Conservation (phyloP, 92 coral and sea anemone genomes). For the Epizoanthus ramosus region DNA sequence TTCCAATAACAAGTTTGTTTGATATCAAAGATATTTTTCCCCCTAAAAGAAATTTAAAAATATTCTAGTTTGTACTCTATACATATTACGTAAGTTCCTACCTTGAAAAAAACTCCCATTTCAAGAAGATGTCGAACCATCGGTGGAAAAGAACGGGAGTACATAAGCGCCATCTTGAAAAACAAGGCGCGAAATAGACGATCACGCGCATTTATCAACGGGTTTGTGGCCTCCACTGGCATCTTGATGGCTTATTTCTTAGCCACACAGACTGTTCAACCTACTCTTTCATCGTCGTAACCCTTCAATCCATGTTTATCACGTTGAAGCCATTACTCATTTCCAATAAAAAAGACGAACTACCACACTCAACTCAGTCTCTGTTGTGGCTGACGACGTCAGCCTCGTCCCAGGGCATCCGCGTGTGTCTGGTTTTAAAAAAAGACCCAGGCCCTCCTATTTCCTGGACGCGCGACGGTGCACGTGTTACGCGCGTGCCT, state of each 20-base stretch:
- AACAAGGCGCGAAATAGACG: constrained; percentile 97
- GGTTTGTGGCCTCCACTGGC: constrained; percentile 97
- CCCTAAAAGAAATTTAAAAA: background rate
- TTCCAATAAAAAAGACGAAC: background rate
- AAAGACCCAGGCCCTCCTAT: constrained; percentile 5
- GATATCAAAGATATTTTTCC: no score
- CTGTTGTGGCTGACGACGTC: constrained; percentile 44
- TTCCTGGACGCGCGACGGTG: no score
- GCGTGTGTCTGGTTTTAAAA: background rate
- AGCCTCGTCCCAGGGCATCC: constrained; percentile 16
- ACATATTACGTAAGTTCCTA: constrained; percentile 13
- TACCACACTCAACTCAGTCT: background rate
- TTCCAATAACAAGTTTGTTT: no score
- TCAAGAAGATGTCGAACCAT: constrained; percentile 87
- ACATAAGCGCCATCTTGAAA: constrained; percentile 98
- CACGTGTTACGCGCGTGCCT: no score
- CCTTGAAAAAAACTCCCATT: constrained; percentile 94
- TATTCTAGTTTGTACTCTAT: background rate
- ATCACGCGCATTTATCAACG: constrained; percentile 94
- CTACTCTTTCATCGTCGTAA: background rate
- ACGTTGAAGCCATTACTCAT: background rate
- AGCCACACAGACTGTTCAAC: background rate
- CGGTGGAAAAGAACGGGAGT: constrained; percentile 94
- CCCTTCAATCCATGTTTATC: constrained; percentile 19
- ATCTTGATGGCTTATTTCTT: constrained; percentile 47